A percentile compares a stretch with the other conserved stretches of the same genome.
These are phyloP conservation scores for Progne subis DNA, from an alignment of 2,113 vertebrate species.

Conservation along the genomic window DNA sequence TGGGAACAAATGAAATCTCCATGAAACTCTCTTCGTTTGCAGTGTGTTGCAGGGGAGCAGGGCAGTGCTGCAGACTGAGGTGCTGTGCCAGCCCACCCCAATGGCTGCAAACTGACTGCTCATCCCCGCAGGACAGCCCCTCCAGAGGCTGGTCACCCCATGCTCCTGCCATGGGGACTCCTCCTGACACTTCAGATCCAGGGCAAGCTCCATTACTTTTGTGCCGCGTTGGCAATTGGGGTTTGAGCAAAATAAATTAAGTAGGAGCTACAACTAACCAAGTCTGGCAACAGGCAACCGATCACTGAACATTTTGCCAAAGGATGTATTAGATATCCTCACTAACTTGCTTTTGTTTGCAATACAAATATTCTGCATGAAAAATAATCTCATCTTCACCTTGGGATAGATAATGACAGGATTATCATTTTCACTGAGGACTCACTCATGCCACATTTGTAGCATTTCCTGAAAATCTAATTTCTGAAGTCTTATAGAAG, in stretches of 20 bases:
- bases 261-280: not conserved
- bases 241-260: not conserved
- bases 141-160: not conserved
- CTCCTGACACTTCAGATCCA: not conserved
- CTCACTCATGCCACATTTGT: not conserved
- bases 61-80: accelerated
- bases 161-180: accelerated
- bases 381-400: not conserved
- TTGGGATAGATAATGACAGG: not conserved
- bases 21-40: not conserved
- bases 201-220: not conserved
- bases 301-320: not conserved
- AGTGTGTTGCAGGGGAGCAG: accelerated
- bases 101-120: accelerated
- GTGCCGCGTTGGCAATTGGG: not conserved
- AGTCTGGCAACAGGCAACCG: not conserved
- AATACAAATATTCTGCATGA: not conserved
- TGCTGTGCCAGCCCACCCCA: not conserved
- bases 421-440: not conserved
- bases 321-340: not conserved
- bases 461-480: not conserved
- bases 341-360: not conserved
- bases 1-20: not conserved
- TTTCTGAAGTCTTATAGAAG: not conserved
- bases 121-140: not conserved